Conservation (phyloP, 1,140 invertebrate genomes). For the Andrena cerasifolii region DNA sequence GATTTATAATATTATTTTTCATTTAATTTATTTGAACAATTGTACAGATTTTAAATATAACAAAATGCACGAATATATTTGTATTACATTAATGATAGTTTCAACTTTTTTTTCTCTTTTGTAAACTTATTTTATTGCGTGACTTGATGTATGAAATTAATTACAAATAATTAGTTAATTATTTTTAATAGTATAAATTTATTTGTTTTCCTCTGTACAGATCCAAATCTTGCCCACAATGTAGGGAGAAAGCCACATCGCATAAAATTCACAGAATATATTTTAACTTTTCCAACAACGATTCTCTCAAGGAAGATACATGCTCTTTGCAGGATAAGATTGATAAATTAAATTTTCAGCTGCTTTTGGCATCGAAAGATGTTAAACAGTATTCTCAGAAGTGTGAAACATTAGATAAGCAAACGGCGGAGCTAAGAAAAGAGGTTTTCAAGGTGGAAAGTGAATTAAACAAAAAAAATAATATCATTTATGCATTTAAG, state of each 20-base stretch:
- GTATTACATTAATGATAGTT: too few species aligned
- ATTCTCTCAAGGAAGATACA: constrained; percentile 71
- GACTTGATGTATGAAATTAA: too few species aligned
- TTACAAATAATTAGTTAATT: background rate
- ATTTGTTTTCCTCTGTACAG: constrained; percentile 59
- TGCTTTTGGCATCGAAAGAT: constrained; percentile 79
- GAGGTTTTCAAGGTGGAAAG: constrained; percentile 81
- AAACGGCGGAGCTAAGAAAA: constrained; percentile 74
- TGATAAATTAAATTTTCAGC: constrained; percentile 79
- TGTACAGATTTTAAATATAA: too few species aligned
- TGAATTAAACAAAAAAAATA: constrained; percentile 78
- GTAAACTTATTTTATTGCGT: too few species aligned
- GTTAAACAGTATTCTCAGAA: constrained; percentile 68
- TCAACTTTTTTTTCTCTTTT: too few species aligned
- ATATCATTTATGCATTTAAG: constrained; percentile 80
- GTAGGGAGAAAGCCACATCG: constrained; percentile 85
- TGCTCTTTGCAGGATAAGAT: constrained; percentile 78
- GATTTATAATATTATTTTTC: constrained; percentile 17
- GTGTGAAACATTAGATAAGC: constrained; percentile 66
- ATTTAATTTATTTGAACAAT: too few species aligned
- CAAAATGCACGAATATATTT: too few species aligned
- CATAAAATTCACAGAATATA: constrained; percentile 85
- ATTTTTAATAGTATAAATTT: too few species aligned
- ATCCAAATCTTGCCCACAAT: constrained; percentile 88
- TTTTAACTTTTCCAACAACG: constrained; percentile 84